Evolutionary conservation across 2,888 invertebrate species (phyloP).

Genomic region (Crepidodera aurea): DNA sequence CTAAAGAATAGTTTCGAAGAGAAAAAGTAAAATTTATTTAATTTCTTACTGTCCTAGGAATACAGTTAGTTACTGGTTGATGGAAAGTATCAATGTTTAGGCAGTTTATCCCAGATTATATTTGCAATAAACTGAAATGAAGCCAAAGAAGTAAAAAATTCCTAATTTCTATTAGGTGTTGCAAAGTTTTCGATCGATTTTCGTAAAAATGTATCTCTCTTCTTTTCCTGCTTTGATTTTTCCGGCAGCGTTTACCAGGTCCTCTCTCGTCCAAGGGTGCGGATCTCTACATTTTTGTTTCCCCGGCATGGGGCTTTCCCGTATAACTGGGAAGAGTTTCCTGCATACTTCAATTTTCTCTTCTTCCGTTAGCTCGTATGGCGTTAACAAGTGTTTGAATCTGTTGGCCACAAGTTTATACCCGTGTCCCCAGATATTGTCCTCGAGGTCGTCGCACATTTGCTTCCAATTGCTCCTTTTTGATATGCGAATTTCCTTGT

Average conservation of each 20-base stretch:
- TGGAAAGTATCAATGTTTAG: no score
- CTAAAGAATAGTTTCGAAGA: no score
- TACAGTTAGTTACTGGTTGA: no score
- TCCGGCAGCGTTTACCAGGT: constrained; percentile 24
- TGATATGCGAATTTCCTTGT: not conserved
- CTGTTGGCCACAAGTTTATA: not conserved
- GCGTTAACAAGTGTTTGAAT: not conserved
- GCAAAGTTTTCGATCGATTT: no score
- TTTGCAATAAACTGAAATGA: no score
- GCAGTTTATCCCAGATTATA: no score
- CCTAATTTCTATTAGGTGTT: no score
- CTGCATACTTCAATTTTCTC: not conserved
- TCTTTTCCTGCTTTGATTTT: constrained; percentile 38
- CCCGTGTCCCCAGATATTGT: not conserved
- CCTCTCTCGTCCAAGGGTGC: constrained; percentile 34
- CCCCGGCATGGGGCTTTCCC: not conserved
- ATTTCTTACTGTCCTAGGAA: no score
- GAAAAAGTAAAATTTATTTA: no score
- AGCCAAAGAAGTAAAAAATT: no score
- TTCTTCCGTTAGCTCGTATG: not conserved
- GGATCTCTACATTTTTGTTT: not conserved
- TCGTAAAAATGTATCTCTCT: no score
- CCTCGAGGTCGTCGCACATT: not conserved
- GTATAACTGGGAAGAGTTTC: not conserved
- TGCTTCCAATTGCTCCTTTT: not conserved